Conservation (phyloP, 2,113 vertebrate genomes). For the Oriolus oriolus region DNA sequence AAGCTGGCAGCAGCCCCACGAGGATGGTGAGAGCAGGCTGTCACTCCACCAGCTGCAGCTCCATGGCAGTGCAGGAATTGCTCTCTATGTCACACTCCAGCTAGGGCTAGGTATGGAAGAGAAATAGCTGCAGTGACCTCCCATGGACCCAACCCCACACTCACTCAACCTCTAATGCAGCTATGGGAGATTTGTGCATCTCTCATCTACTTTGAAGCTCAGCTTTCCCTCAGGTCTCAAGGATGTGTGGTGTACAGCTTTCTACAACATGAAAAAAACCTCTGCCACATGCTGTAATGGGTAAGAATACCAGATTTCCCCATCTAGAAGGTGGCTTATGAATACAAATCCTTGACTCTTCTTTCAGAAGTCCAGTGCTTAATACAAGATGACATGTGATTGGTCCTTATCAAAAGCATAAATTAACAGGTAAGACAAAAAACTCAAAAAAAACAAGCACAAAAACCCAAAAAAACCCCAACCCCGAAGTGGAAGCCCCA, state of each 20-base stretch:
- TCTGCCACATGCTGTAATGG: background rate
- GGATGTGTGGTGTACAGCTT: background rate
- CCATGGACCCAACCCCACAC: background rate
- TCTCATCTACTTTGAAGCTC: background rate
- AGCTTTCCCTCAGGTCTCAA: background rate
- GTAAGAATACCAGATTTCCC: background rate
- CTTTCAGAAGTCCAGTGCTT: background rate
- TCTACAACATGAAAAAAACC: background rate
- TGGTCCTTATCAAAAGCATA: background rate
- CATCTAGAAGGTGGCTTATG: background rate
- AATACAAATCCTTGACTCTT: background rate
- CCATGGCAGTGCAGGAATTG: background rate
- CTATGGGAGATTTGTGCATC: background rate
- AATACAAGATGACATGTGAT: background rate
- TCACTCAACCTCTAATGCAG: background rate
- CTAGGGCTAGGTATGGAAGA: background rate
- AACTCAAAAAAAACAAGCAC: no score
- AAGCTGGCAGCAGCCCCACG: background rate
- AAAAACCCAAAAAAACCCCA: rapidly evolving
- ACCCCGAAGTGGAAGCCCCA: background rate
- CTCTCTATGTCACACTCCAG: background rate
- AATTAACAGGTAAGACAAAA: background rate
- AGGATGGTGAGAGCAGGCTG: background rate
- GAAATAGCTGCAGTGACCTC: background rate
- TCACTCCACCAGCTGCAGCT: background rate